phyloP scores from a whole-genome alignment of 2,888 invertebrate species.

The Gastrophysa polygoni region DNA sequence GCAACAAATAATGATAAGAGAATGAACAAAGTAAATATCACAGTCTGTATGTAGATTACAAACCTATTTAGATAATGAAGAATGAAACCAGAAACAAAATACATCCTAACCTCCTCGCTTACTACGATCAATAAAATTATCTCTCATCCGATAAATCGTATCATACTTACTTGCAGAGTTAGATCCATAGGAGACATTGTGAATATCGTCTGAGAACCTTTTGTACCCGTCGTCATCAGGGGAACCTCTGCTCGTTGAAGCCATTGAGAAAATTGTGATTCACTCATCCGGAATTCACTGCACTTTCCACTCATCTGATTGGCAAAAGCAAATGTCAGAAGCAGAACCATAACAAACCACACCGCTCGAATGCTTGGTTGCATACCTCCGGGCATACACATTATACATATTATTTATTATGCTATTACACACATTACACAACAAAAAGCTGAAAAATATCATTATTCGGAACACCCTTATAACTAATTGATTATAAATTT shows the following conservation, averaged over 20 bases:
- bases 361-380: conserved; percentile 11
- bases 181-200: conserved; percentile 65
- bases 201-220: conserved; percentile 66
- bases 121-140: conserved; percentile 1
- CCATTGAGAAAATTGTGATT: conserved; percentile 38
- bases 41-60: background rate
- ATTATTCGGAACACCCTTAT: too few relatives aligned
- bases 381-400: too few relatives aligned
- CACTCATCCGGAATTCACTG: too few relatives aligned
- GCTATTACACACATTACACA: too few relatives aligned
- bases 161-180: conserved; percentile 65
- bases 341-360: conserved; percentile 15
- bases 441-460: too few relatives aligned
- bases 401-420: too few relatives aligned
- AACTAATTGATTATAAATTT: too few relatives aligned
- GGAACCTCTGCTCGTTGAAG: conserved; percentile 50
- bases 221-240: conserved; percentile 68
- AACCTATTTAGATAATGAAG: background rate
- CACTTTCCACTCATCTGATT: too few relatives aligned
- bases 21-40: too few relatives aligned
- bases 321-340: conserved; percentile 29
- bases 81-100: conserved; percentile 20
- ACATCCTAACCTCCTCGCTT: background rate
- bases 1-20: too few relatives aligned
- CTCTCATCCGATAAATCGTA: background rate